Evolutionary conservation across 2,888 invertebrate species (phyloP), one percentile per base, ranked within the genome.

Genomic region (Tanypteryx hageni): DNA sequence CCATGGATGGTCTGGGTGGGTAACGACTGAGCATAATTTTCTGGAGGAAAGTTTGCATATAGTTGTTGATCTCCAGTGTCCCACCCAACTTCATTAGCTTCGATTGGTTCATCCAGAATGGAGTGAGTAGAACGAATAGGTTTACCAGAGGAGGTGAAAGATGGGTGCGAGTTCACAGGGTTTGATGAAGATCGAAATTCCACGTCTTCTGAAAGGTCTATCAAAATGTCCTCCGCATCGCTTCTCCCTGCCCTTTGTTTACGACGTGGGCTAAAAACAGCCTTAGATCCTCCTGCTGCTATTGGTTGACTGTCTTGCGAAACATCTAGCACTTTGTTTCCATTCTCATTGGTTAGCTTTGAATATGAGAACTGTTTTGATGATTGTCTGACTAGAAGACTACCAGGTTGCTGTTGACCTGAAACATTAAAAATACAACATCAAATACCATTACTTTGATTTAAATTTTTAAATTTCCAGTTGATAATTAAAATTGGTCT

Each of bases 351-450:
- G 92, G 97, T 96, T 56, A 99, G 95, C 94, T 98, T 98, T 94
- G 97, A 97, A 94, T 99, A 98, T 94, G 97, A 97, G 94, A 98
- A 98, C 94, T 98, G 98, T 94, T 97, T 94, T 97, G 94, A 89
- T 13, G 89, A 68, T 27, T 89, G 94, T 57, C 89, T 92, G 92
- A 81, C 92, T 82, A 92, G 82, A 92, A 81, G 61, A 22, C 76
- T 81, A 82, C 92, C 57, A 2, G 27, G 9, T 22, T 22, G 27
- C 81, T 92, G 81, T 59, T 81, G 81, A 14, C 68, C 92, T 92
- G 89, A 27, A 89, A 59, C n/a, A 22, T 16, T 14, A 4, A 27
- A 44, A 44, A 44, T 44, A 44, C 1, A 44, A 44, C 1, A 68
- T 68, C 2, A 68, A n/a, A 16, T n/a, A 3, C 16, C 1, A 68